Conservation (phyloP, 1,140 invertebrate genomes). For the Panagrolaimus sp. region DNA sequence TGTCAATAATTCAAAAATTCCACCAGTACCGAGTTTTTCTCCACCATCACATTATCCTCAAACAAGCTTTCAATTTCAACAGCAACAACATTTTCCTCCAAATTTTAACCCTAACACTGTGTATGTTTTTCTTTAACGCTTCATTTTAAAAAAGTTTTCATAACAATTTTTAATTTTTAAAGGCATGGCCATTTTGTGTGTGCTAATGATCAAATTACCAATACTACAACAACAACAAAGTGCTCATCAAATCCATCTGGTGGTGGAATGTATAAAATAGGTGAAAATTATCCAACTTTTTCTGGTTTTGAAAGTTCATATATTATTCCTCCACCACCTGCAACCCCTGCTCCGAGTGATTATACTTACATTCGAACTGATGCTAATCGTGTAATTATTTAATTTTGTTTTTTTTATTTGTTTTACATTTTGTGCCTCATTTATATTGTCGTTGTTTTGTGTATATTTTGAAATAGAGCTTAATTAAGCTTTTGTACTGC, state of each 20-base stretch:
- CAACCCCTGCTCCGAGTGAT: slow-evolving; percentile 6
- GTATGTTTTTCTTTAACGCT: too few species aligned
- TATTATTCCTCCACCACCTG: not conserved
- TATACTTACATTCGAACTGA: slow-evolving; percentile 9
- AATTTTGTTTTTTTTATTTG: not conserved
- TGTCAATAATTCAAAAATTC: not conserved
- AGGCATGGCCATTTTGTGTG: too few species aligned
- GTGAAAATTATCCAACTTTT: not conserved
- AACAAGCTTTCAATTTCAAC: too few species aligned
- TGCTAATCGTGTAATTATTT: not conserved
- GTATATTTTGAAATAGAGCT: slow-evolving; percentile 9
- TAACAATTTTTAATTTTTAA: too few species aligned
- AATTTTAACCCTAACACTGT: too few species aligned
- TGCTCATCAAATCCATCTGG: not conserved
- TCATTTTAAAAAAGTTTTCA: too few species aligned
- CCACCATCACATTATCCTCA: not conserved
- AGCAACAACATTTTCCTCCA: too few species aligned
- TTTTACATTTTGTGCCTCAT: not conserved
- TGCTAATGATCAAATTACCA: slow-evolving; percentile 1
- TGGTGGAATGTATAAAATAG: not conserved
- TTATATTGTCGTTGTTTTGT: not conserved
- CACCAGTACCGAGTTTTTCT: not conserved
- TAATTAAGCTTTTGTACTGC: not conserved
- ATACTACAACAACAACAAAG: slow-evolving; percentile 2
- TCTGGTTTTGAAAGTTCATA: slow-evolving; percentile 7